Percentiles rank a stretch among this genome's conserved stretches.
These are phyloP conservation scores for Pholis gunnellus DNA, from an alignment of 2,113 vertebrate genomes.

Conservation along the genomic window DNA sequence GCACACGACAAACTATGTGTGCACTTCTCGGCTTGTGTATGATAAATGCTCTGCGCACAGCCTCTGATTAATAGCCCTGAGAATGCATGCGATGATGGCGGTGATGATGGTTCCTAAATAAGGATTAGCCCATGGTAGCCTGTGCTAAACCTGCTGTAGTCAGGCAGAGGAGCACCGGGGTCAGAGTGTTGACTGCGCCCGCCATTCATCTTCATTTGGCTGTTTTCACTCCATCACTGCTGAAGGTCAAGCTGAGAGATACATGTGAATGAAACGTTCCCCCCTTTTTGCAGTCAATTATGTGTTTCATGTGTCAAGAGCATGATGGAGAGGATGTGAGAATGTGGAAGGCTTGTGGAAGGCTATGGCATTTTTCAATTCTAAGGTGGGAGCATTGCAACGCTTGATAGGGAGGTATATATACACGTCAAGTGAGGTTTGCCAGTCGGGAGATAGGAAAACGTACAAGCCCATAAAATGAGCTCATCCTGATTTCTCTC, in stretches of 20 bases:
- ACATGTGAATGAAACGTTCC: conserved; percentile 66
- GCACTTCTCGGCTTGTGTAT: conserved; percentile 1
- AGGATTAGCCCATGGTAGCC: conserved; percentile 69
- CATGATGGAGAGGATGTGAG: conserved; percentile 51
- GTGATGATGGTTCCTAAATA: conserved; percentile 57
- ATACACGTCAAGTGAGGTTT: conserved; percentile 38
- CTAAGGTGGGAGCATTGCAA: conserved; percentile 15
- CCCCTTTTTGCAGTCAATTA: conserved; percentile 64
- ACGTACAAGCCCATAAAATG: conserved; percentile 43
- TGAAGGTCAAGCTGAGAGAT: conserved; percentile 71
- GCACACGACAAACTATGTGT: conserved; percentile 9
- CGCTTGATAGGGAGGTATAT: conserved; percentile 27
- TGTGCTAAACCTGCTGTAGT: conserved; percentile 58
- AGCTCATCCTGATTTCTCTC: conserved; percentile 29
- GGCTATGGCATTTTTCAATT: conserved; percentile 48
- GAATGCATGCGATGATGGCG: conserved; percentile 4
- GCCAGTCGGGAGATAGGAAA: conserved; percentile 35
- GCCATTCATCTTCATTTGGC: conserved; percentile 69
- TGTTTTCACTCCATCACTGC: conserved; percentile 64
- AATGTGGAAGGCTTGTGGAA: conserved; percentile 31
- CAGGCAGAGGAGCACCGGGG: conserved; percentile 24
- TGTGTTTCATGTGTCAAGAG: conserved; percentile 46
- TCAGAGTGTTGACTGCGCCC: background rate
- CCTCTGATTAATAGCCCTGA: conserved; percentile 60
- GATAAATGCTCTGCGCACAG: conserved; percentile 34